phyloP scores from a whole-genome alignment of 2,797 vertebrate genomes.

The Sebastolobus altivelis region DNA sequence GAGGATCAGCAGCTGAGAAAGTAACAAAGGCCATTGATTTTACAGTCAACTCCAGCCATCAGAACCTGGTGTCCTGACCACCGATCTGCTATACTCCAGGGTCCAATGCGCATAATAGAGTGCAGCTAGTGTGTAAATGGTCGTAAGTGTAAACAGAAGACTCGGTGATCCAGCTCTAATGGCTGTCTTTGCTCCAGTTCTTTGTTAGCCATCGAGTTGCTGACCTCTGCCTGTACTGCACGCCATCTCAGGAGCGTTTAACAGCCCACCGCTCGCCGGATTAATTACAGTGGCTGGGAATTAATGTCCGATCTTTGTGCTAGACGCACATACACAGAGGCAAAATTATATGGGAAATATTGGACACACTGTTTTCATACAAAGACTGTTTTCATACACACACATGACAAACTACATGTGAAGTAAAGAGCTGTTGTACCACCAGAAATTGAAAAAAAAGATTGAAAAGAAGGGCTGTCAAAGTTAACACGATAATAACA shows the following conservation, averaged over 20 bases:
- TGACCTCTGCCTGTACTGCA: conserved; percentile 52
- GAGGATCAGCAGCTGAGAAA: conserved; percentile 20
- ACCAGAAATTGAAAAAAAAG: not conserved
- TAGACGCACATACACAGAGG: not conserved
- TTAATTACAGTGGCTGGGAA: conserved; percentile 50
- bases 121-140: conserved; percentile 66
- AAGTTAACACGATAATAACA: too few relatives aligned
- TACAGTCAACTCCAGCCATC: conserved; percentile 56
- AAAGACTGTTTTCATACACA: not conserved
- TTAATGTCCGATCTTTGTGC: conserved; percentile 28
- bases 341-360: not conserved
- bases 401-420: not conserved
- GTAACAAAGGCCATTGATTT: conserved; percentile 69
- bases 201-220: conserved; percentile 42
- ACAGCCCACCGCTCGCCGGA: conserved; percentile 27
- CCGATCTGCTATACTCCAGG: conserved; percentile 49
- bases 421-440: not conserved
- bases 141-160: conserved; percentile 67
- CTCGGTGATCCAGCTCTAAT: conserved; percentile 55
- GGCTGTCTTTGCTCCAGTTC: conserved; percentile 43
- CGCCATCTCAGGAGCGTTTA: conserved; percentile 31
- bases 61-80: conserved; percentile 42
- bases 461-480: too few relatives aligned
- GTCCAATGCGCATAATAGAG: conserved; percentile 54
- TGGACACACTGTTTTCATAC: not conserved